These are phyloP conservation scores for Prosapia bicincta DNA, from an alignment of 2,888 invertebrate genomes.

Conservation along the genomic window DNA sequence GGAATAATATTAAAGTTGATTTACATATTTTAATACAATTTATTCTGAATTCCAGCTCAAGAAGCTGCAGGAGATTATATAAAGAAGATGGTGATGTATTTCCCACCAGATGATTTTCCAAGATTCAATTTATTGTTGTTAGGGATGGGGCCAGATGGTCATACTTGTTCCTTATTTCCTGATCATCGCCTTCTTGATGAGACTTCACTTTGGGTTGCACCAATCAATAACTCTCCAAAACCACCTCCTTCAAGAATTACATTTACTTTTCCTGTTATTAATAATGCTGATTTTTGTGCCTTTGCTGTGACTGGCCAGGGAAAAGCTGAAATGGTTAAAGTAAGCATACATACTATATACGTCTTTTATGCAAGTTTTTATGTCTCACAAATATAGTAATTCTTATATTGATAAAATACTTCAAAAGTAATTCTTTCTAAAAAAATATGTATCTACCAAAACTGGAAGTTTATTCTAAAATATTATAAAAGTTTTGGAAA, in stretches of 20 bases:
- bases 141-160: slow-evolving; percentile 98
- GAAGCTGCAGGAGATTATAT: slow-evolving; percentile 74
- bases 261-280: slow-evolving; percentile 85
- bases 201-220: slow-evolving; percentile 64
- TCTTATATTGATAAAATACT: no score
- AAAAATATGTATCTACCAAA: no score
- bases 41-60: slow-evolving; percentile 54
- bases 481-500: no score
- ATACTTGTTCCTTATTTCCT: slow-evolving; percentile 96
- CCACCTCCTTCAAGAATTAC: slow-evolving; percentile 90
- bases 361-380: no score
- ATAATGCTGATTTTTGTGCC: slow-evolving; percentile 76
- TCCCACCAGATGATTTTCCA: slow-evolving; percentile 55
- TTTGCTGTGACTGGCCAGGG: slow-evolving; percentile 81
- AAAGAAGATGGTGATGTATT: slow-evolving; percentile 60
- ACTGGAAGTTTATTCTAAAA: no score
- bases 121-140: slow-evolving; percentile 84
- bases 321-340: slow-evolving; percentile 88
- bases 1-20: no score
- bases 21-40: no score
- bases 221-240: slow-evolving; percentile 92
- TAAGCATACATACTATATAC: no score
- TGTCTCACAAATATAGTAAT: no score
- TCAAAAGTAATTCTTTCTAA: no score
- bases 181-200: slow-evolving; percentile 66